phyloP scores from a whole-genome alignment of 2,797 vertebrate genomes.

The Neosilurus hyrtlii region DNA sequence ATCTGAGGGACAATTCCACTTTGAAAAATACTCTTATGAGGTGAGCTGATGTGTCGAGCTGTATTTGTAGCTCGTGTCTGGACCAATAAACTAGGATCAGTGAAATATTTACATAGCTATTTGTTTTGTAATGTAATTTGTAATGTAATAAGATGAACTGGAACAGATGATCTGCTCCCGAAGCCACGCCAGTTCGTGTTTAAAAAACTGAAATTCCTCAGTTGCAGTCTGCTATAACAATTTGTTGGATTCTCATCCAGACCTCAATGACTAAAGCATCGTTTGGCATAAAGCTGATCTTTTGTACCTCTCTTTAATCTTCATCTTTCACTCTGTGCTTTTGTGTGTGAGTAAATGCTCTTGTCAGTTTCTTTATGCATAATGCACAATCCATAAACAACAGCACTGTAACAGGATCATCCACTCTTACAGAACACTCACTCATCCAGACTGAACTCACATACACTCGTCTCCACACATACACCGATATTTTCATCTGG shows the following conservation, averaged over 20 bases:
- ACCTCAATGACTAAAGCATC: not conserved
- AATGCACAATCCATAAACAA: constrained; percentile 44
- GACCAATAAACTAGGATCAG: not conserved
- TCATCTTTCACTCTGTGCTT: constrained; percentile 24
- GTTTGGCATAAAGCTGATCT: no score
- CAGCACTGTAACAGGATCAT: constrained; percentile 47
- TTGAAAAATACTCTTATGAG: no score
- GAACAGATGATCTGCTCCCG: not conserved
- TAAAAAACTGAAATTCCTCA: not conserved
- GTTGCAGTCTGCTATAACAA: not conserved
- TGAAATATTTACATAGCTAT: not conserved
- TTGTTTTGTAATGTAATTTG: not conserved
- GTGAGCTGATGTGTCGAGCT: not conserved
- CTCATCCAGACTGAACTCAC: not conserved
- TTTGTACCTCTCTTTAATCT: constrained; percentile 18
- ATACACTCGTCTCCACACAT: not conserved
- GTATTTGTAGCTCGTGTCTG: not conserved
- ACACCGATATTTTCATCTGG: not conserved
- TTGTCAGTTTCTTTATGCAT: constrained; percentile 40
- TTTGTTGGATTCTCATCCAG: not conserved
- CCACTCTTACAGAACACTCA: constrained; percentile 2
- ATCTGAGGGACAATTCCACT: no score
- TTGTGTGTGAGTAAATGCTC: constrained; percentile 29
- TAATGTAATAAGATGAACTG: not conserved
- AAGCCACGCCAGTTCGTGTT: not conserved